phyloP scores from a whole-genome alignment of 2,888 invertebrate species.

The Heliconius erato region DNA sequence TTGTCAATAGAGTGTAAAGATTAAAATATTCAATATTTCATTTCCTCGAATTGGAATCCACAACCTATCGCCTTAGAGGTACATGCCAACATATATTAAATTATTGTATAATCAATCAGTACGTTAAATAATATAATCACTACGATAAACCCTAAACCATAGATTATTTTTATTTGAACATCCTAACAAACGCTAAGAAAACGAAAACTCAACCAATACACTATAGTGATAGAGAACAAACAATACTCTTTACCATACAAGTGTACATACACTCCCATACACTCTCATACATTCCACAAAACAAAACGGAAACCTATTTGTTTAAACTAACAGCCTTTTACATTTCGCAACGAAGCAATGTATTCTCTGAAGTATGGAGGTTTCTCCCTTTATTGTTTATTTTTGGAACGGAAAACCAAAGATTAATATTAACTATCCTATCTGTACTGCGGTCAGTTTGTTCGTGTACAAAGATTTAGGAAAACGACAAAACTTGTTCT shows the following conservation, averaged over 20 bases:
- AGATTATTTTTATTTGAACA: neutral
- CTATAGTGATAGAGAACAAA: neutral
- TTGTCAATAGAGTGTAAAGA: too few species aligned
- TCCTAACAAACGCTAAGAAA: neutral
- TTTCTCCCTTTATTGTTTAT: slow-evolving; percentile 68
- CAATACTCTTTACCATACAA: neutral
- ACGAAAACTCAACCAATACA: neutral
- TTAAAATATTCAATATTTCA: too few species aligned
- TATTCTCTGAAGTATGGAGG: slow-evolving; percentile 66
- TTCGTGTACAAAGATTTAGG: slow-evolving; percentile 34
- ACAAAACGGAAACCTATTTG: slow-evolving; percentile 2
- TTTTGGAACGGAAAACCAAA: slow-evolving; percentile 68
- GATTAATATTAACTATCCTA: slow-evolving; percentile 64
- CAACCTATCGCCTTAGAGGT: too few species aligned
- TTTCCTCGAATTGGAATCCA: too few species aligned
- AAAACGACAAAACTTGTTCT: slow-evolving; percentile 6
- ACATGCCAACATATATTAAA: too few species aligned
- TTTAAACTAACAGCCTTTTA: slow-evolving; percentile 19
- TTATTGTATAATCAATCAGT: too few species aligned
- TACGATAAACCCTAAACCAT: neutral
- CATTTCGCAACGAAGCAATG: slow-evolving; percentile 65
- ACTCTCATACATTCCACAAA: neutral
- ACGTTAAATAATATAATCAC: neutral
- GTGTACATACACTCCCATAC: neutral
- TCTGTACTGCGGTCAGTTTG: slow-evolving; percentile 55